Conservation (phyloP, 2,113 vertebrate genomes). For the Phyllostomus discolor region DNA sequence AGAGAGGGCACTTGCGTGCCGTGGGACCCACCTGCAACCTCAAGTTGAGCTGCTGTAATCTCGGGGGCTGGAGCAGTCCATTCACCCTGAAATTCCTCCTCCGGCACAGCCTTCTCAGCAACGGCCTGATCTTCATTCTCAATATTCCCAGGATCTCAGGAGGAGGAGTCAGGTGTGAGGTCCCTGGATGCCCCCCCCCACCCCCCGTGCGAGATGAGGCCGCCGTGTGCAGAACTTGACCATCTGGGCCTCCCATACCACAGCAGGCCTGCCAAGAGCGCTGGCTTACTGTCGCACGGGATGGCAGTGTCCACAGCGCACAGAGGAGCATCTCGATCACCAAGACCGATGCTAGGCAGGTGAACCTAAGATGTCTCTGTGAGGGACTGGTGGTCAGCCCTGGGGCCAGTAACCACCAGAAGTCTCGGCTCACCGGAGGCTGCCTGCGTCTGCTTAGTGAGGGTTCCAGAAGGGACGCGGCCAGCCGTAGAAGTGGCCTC, state of each 20-base stretch:
- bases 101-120: background rate
- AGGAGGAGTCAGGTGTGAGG: background rate
- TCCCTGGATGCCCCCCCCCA: fast-evolving
- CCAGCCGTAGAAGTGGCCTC: fast-evolving
- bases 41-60: fast-evolving
- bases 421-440: background rate
- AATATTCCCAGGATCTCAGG: fast-evolving
- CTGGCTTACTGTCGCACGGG: fast-evolving
- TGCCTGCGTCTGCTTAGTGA: background rate
- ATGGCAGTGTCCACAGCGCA: background rate
- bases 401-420: too few species aligned
- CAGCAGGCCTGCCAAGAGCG: fast-evolving
- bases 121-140: fast-evolving
- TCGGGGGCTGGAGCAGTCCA: background rate
- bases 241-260: fast-evolving
- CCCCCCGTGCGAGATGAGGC: background rate
- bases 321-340: background rate
- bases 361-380: background rate
- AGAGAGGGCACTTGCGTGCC: fast-evolving
- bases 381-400: background rate
- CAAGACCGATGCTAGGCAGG: fast-evolving
- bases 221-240: too few species aligned
- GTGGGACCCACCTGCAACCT: background rate
- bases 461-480: background rate
- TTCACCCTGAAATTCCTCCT: background rate